Evolutionary conservation across 2,888 invertebrate genomes (phyloP), one percentile per base, ranked within the genome.

Genomic region (Endomychus coccineus): DNA sequence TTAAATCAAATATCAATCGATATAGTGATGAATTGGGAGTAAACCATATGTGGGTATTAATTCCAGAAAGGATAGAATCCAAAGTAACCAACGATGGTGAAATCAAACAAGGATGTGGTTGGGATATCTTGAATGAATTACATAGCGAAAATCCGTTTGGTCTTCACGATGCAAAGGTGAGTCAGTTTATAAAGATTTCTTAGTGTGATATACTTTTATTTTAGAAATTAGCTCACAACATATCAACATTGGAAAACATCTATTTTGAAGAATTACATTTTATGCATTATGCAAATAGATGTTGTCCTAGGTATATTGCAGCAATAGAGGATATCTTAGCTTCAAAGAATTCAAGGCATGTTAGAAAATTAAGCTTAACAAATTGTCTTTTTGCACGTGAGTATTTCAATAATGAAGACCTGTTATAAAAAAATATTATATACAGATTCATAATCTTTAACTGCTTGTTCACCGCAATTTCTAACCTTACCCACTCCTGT

Each of bases 191-290:
- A 11, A 22, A 5, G 5, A 16, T 17, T 16, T 10, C 27, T 6
- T 12, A 19, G 10, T n/a, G 3, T 9, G n/a, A n/a, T 14, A 27
- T 2, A 15, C 11, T 21, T 27, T 9, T 13, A 24, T 36, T 36
- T 36, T n/a, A 36, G 36, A 36, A 24, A 29, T 24, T 36, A 24
- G 7, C 15, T 32, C 27, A 27, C 29, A 23, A 14, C 2, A 7
- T 12, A 4, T 24, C 25, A 3, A 24, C 28, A n/a, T 27, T 37
- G 2, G 27, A 37, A 16, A 21, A 29, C 23, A 36, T 39, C 14
- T 24, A 30, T 23, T 39, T 39, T 30, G 19, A 39, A 13, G 39
- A 39, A 19, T 17, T 39, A 15, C 34, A 39, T 16, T 39, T 39
- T 12, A 27, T 27, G 16, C 39, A 39, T 30, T 12, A 23, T 19